Base-by-base conservation (phyloP, 2,888 invertebrate genomes). In the Drosophila greeni region DNA sequence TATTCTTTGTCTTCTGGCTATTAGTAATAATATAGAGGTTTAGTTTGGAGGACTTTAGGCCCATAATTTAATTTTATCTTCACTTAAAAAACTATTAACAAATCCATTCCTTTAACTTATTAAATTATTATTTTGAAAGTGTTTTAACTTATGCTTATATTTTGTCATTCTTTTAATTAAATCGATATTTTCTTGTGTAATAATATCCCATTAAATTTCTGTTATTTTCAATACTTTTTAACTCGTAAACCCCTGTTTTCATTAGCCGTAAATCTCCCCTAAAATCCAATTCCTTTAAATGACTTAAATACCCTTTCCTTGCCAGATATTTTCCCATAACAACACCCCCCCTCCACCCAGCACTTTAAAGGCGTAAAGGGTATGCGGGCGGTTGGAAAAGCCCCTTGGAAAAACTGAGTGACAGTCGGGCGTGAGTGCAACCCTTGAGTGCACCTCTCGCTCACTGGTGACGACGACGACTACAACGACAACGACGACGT, bases 401-500 rank as follows among this genome's bases (percentile, higher is more conserved):
- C 33, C 33, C 42, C 49, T 24, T n/a, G 14, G n/a, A 34, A 49
- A 66, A 39, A 16, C 20, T 36, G 57, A 59, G 36, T 55, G 52
- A 58, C 51, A 66, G 36, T 8, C 42, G 23, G 36, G 48, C 24
- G 40, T 18, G 54, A 65, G 43, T 36, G 56, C 67, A 66, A 58
- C 68, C 70, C 70, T 39, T 61, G 43, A 54, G 42, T 67, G 72
- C 59, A 36, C 6, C 40, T 58, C 43, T 37, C 26, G 12, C 43
- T 45, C 43, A 18, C 43, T 45, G 34, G 14, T 33, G 54, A 36
- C 7, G 18, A 39, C 20, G 39, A 40, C 20, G 2, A 42, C 24
- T n/a, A 8, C 8, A 8, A 24, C 26, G 26, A 43, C 18, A 16
- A 43, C n/a, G 43, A 48, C 74, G 70, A 70, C 76, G 69, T 73